A percentile compares a stretch with the other conserved stretches of the same genome.
Evolutionary conservation across 2,888 invertebrate species (phyloP).

Genomic region (Elmis aenea): DNA sequence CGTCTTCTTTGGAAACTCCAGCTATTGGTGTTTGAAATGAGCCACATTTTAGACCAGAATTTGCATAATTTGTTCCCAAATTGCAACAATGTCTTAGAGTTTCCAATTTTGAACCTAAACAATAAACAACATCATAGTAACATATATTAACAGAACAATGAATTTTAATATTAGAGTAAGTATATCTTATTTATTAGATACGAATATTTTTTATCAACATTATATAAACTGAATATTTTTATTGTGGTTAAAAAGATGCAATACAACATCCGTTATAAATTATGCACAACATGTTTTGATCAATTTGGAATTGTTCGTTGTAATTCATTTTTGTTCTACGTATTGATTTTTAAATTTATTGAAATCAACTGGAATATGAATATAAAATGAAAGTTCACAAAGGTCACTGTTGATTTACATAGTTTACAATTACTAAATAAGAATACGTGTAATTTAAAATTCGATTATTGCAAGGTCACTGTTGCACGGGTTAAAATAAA

Average conservation of each 20-base stretch:
- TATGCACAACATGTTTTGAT: no score
- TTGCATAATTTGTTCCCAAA: conserved; percentile 40
- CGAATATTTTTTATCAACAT: no score
- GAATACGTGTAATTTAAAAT: conserved; percentile 31
- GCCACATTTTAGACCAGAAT: conserved; percentile 35
- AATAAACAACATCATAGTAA: not conserved
- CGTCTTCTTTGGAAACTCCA: conserved; percentile 53
- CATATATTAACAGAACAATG: not conserved
- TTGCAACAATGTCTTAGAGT: conserved; percentile 40
- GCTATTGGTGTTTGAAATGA: conserved; percentile 45
- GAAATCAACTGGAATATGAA: no score
- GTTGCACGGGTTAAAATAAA: conserved; percentile 19
- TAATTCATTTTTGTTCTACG: no score
- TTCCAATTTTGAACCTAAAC: conserved; percentile 35
- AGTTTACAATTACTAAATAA: conserved; percentile 25
- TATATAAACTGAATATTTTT: not conserved
- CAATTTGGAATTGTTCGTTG: no score
- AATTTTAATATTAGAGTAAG: not conserved
- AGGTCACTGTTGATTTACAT: no score
- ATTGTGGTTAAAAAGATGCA: no score
- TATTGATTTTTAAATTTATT: no score
- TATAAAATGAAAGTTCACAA: no score
- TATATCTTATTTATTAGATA: no score
- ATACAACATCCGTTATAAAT: no score
- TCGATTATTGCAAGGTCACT: conserved; percentile 27